Base-by-base conservation (phyloP, 2,888 invertebrate genomes). In the Phyto melanocephala region DNA sequence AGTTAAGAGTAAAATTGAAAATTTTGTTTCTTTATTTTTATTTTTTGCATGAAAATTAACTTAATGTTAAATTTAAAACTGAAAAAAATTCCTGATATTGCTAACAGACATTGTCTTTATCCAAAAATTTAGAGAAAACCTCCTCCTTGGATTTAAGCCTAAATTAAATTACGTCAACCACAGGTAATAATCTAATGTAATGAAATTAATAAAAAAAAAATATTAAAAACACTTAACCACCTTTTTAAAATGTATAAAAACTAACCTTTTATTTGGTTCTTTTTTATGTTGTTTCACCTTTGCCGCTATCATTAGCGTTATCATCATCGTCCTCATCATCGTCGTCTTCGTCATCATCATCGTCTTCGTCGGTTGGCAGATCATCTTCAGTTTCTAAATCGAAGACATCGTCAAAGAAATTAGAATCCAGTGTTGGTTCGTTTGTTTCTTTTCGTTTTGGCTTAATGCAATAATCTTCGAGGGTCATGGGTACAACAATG, bases 381-480 rank as follows among this genome's bases (percentile, higher is more conserved):
- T 92, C 92, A 88, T 94, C 94, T 88, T 95, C 95, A 1, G 94
- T 93, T 87, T 95, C 95, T 85, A 97, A 93, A 90, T 97, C 97
- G 90, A 98, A 98, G 90, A 98, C 98, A 90, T 98, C 98, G 89
- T 98, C 97, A 92, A 98, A 98, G 91, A 98, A 99, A 86, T 97
- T 96, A 94, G 97, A 96, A 91, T 98, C 98, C 86, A 96, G 92
- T 91, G 93, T 94, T 88, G 95, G 95, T 85, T 96, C 95, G 88
- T 96, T 95, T 86, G 95, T 94, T 11, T 96, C 95, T 92, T 97
- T 96, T 86, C 97, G 96, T 91, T 95, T 95, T 56, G 97, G 96
- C 91, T 97, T 97, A 89, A 99, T 96, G 92, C 99, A 99, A 92
- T 99, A 99, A 91, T 99, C 99, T 93, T 99, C 99, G 90, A 99